Conservation (phyloP, 23 tunicate genomes). For the Ciona savignyi region DNA sequence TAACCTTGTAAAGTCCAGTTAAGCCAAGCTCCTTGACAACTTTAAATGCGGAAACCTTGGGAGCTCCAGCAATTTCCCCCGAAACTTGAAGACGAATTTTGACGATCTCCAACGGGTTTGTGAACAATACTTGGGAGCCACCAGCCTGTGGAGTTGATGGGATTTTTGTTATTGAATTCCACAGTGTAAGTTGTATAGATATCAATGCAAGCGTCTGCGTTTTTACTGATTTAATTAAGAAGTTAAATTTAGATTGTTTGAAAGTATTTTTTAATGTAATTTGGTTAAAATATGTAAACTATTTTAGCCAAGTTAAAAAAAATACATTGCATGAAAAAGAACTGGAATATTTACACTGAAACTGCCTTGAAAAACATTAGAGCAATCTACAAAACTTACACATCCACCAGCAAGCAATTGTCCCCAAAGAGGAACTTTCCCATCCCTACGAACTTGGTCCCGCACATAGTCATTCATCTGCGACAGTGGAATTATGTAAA, state of each 20-base stretch:
- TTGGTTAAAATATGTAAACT: too few relatives aligned
- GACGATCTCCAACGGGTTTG: slow-evolving; percentile 96
- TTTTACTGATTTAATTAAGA: too few relatives aligned
- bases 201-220: too few relatives aligned
- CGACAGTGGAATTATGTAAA: background rate
- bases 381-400: too few relatives aligned
- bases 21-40: slow-evolving; percentile 87
- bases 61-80: slow-evolving; percentile 85
- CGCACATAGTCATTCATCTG: slow-evolving; percentile 98
- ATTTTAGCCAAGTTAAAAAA: too few relatives aligned
- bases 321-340: too few relatives aligned
- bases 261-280: too few relatives aligned
- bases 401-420: slow-evolving; percentile 87
- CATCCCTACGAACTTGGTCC: slow-evolving; percentile 78
- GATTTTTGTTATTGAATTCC: too few relatives aligned
- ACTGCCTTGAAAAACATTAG: too few relatives aligned
- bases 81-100: slow-evolving; percentile 96
- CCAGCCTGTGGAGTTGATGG: slow-evolving; percentile 66
- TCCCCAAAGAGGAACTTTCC: slow-evolving; percentile 73
- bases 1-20: slow-evolving; percentile 85
- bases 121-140: slow-evolving; percentile 92
- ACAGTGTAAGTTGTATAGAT: too few relatives aligned
- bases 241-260: too few relatives aligned
- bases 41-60: slow-evolving; percentile 59
- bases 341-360: too few relatives aligned